These are phyloP conservation scores for Napeogenes sylphis DNA, from an alignment of 2,888 invertebrate species.

Conservation along the genomic window DNA sequence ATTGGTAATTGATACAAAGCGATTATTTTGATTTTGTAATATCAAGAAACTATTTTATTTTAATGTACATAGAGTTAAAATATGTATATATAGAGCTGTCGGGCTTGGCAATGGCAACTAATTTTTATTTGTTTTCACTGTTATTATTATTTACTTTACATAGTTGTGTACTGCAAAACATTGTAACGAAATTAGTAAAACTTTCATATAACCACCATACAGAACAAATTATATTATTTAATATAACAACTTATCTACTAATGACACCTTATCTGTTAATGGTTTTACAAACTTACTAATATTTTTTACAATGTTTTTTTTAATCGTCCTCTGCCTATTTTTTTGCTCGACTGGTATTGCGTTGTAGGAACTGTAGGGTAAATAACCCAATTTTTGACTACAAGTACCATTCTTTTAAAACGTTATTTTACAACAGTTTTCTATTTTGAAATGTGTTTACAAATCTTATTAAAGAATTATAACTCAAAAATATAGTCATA, in stretches of 20 bases:
- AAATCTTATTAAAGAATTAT: background rate
- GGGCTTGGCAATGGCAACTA: too few relatives aligned
- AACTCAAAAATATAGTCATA: background rate
- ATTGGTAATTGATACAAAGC: conserved; percentile 1
- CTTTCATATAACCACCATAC: conserved; percentile 20
- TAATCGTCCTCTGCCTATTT: conserved; percentile 26
- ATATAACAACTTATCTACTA: conserved; percentile 42
- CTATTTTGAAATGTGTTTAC: background rate
- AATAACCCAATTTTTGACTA: conserved; percentile 6
- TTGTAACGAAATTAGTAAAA: conserved; percentile 5
- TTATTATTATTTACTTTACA: background rate
- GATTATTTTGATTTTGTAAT: background rate
- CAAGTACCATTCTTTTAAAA: background rate
- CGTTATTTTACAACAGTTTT: background rate
- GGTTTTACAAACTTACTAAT: conserved; percentile 44
- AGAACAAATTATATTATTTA: conserved; percentile 31
- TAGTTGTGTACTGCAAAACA: background rate
- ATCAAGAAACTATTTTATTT: too few relatives aligned
- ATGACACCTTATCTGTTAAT: conserved; percentile 55
- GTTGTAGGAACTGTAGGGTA: conserved; percentile 35
- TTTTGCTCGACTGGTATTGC: conserved; percentile 41
- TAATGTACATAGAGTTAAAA: too few relatives aligned
- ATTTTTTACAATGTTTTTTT: conserved; percentile 40
- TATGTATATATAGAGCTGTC: too few relatives aligned
- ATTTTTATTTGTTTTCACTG: background rate